These are phyloP conservation scores for Hymenochirus boettgeri DNA, from an alignment of 2,113 vertebrate species.

Conservation along the genomic window DNA sequence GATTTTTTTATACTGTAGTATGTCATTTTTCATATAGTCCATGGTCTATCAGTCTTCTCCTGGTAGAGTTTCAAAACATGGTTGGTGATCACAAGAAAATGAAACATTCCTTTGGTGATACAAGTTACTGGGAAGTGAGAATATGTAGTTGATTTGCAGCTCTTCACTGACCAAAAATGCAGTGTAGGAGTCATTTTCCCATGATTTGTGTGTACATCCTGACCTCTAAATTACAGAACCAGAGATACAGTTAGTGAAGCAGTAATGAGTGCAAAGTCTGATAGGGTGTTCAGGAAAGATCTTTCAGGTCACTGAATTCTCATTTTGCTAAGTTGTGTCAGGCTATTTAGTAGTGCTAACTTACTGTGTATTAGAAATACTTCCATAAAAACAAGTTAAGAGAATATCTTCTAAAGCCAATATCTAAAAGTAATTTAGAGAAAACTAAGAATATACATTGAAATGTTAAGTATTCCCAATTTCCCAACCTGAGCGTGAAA, in stretches of 20 bases:
- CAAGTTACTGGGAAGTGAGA: slow-evolving; percentile 20
- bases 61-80: not conserved
- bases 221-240: slow-evolving; percentile 13
- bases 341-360: too few species aligned
- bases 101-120: slow-evolving; percentile 21
- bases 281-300: not conserved
- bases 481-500: not conserved
- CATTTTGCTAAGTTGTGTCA: not conserved
- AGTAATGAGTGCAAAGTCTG: slow-evolving; percentile 1
- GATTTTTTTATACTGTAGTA: too few species aligned
- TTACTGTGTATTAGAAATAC: too few species aligned
- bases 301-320: slow-evolving; percentile 20
- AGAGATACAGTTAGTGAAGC: slow-evolving; percentile 3
- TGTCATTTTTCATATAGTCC: not conserved
- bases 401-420: too few species aligned
- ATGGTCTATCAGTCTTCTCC: not conserved
- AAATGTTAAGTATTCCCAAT: too few species aligned
- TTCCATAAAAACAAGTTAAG: too few species aligned
- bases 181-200: slow-evolving; percentile 8
- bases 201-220: slow-evolving; percentile 12
- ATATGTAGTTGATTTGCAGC: not conserved
- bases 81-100: slow-evolving; percentile 1
- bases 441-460: too few species aligned
- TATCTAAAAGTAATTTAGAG: too few species aligned
- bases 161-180: slow-evolving; percentile 7